Percentiles rank a stretch among this genome's conserved stretches.
Conservation (phyloP, 1,140 invertebrate species). For the Scylla paramamosain region DNA sequence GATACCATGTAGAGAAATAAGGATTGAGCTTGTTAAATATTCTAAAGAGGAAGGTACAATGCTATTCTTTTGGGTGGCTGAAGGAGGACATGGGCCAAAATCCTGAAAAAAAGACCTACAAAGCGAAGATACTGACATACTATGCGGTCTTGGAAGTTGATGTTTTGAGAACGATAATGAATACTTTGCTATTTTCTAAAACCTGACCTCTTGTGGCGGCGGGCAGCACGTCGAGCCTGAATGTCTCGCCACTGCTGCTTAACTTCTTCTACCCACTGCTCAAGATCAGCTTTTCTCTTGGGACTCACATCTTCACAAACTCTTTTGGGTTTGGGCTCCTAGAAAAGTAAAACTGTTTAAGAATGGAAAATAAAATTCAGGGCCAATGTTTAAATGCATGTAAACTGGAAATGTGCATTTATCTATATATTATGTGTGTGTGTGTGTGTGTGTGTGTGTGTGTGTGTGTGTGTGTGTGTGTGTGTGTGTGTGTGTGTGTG, state of each 20-base stretch:
- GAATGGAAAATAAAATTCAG: neutral
- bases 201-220: slow-evolving; percentile 83
- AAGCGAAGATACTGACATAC: too few relatives aligned
- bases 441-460: too few relatives aligned
- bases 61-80: too few relatives aligned
- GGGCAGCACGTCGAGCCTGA: slow-evolving; percentile 76
- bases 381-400: neutral
- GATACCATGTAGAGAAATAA: too few relatives aligned
- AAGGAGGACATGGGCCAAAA: too few relatives aligned
- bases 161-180: too few relatives aligned
- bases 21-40: too few relatives aligned
- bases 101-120: too few relatives aligned
- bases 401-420: neutral
- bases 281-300: slow-evolving; percentile 68
- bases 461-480: too few relatives aligned
- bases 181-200: neutral
- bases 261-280: slow-evolving; percentile 74
- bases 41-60: too few relatives aligned
- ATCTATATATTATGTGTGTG: neutral
- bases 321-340: slow-evolving; percentile 81
- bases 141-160: too few relatives aligned
- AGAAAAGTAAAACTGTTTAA: slow-evolving; percentile 41
- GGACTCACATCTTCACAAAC: slow-evolving; percentile 79
- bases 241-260: slow-evolving; percentile 76
- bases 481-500: too few relatives aligned